Percentiles rank a stretch among this genome's conserved stretches.
Conservation (phyloP, 2,797 vertebrate species). For the Lindbergichthys nudifrons region DNA sequence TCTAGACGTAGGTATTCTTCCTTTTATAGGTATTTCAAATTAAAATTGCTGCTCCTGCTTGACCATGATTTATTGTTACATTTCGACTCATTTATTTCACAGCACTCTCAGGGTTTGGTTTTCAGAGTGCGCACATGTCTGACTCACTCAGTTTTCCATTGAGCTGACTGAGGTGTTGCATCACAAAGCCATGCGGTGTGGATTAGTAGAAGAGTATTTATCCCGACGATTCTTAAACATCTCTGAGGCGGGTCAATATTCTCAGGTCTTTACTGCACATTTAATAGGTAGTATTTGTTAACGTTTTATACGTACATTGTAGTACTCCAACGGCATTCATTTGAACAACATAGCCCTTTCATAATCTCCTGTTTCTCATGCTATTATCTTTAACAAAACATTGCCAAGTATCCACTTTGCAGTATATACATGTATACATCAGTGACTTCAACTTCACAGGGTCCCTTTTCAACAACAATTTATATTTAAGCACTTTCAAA, state of each 20-base stretch:
- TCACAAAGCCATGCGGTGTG: conserved; percentile 59
- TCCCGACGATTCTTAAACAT: conserved; percentile 16
- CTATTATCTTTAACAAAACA: no score
- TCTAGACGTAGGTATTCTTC: conserved; percentile 43
- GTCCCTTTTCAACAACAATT: neutral
- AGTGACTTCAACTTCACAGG: neutral
- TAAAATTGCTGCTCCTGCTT: conserved; percentile 44
- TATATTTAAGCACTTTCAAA: neutral
- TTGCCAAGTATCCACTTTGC: neutral
- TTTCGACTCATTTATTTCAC: conserved; percentile 54
- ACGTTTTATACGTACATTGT: neutral
- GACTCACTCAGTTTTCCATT: conserved; percentile 57
- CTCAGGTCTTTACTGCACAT: neutral
- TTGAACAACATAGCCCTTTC: neutral
- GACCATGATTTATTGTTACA: conserved; percentile 62
- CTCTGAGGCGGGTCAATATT: neutral
- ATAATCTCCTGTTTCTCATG: neutral
- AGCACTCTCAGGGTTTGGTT: conserved; percentile 55
- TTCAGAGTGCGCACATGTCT: conserved; percentile 53
- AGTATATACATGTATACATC: neutral
- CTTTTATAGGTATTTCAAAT: conserved; percentile 39
- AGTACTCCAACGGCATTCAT: neutral
- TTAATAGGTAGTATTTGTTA: neutral
- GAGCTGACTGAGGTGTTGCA: conserved; percentile 59
- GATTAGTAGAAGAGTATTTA: conserved; percentile 28